Evolutionary conservation across 2,888 invertebrate genomes (phyloP).

Genomic region (Merodon equestris): DNA sequence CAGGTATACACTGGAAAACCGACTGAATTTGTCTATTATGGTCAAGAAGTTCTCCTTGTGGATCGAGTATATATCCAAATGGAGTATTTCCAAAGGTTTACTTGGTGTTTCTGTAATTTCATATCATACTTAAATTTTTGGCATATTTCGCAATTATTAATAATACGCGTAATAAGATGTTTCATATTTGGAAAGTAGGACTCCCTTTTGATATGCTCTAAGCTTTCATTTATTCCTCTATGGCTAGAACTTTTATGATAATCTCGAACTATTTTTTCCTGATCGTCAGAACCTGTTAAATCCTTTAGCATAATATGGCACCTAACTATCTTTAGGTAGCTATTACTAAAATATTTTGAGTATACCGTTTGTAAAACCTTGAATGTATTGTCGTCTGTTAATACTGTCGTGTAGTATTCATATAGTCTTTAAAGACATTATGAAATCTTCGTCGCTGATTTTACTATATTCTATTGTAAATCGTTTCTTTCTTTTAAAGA

Average conservation of each 20-base stretch:
- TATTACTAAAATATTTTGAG: slow-evolving; percentile 29
- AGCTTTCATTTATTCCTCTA: slow-evolving; percentile 29
- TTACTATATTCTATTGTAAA: background rate
- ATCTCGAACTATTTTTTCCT: slow-evolving; percentile 15
- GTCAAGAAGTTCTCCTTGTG: slow-evolving; percentile 40
- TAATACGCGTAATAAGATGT: slow-evolving; percentile 14
- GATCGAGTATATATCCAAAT: slow-evolving; percentile 39
- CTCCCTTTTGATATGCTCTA: no score
- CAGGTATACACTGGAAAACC: slow-evolving; percentile 36
- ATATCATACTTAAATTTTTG: slow-evolving; percentile 39
- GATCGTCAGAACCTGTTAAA: slow-evolving; percentile 6
- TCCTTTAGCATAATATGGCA: slow-evolving; percentile 16
- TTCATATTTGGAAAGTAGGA: slow-evolving; percentile 38
- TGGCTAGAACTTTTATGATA: slow-evolving; percentile 32
- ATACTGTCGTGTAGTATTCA: slow-evolving; percentile 26
- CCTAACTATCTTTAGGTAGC: slow-evolving; percentile 22
- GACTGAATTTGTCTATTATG: slow-evolving; percentile 54
- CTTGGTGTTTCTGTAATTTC: slow-evolving; percentile 39
- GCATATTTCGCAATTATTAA: slow-evolving; percentile 41
- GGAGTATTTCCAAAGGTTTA: slow-evolving; percentile 28
- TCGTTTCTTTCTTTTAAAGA: slow-evolving; percentile 1
- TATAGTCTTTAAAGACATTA: slow-evolving; percentile 14
- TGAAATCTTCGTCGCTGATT: background rate
- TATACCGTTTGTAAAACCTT: slow-evolving; percentile 33
- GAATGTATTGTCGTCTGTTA: slow-evolving; percentile 27